Evolutionary conservation across 2,888 invertebrate species (phyloP), one percentile per base, ranked within the genome.

Genomic region (Dugesia japonica): DNA sequence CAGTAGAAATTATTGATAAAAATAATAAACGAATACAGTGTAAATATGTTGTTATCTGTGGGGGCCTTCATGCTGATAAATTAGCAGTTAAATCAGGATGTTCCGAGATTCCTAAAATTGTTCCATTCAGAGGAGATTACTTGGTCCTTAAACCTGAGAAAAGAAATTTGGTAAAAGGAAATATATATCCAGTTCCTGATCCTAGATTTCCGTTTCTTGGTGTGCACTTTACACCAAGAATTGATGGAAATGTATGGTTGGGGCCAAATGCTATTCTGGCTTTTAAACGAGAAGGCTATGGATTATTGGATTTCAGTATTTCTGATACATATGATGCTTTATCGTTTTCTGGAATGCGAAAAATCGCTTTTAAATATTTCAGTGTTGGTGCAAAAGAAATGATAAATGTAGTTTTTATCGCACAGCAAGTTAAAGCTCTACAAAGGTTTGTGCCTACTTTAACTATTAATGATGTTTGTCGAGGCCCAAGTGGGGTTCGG

Each of bases 161-260:
- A 83, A 87, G 88, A 80, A 85, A 90, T 82, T 86, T 94, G 82
- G 89, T 92, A 38, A 89, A 89, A 80, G 90, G 92, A 17, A 99
- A 99, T 83, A 94, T 99, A 82, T 98, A 99, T 85, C 98, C 98
- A 1, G 94, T 98, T 9, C 97, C 98, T 15, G 92, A 98, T 87
- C 91, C 95, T 0, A 87, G 90, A 78, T 92, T 95, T 83, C 98
- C 98, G 74, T 99, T 99, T 85, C 87, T 99, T 42, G 98, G 98
- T 1, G 97, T 98, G 0, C 98, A 99, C 86, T 92, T 88, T 82
- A 99, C 98, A 4, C 98, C 97, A 0, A 88, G 92, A 82, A 91
- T 98, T 88, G 92, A 94, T 86, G 95, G 95, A 1, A 89, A 90
- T 80, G 89, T 98, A 72, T 94, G 94, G 90, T 86, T 99, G 26